Evolutionary conservation across 1,140 invertebrate genomes (phyloP).

Genomic region (Magallana gigas): DNA sequence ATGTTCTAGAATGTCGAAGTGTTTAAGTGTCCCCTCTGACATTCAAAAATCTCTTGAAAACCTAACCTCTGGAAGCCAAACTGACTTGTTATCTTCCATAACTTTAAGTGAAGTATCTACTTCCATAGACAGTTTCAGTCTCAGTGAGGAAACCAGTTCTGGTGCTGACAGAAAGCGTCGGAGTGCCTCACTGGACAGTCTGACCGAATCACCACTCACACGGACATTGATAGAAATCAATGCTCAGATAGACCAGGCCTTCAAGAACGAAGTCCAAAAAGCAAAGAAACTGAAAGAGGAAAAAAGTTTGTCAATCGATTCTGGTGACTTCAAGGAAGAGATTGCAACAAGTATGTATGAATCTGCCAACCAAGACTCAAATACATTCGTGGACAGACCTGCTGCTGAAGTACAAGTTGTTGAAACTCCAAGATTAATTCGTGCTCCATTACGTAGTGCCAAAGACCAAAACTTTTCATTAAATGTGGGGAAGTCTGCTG

Average conservation of each 20-base stretch:
- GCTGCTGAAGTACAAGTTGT: slow-evolving; percentile 62
- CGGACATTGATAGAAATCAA: slow-evolving; percentile 72
- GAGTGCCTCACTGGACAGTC: slow-evolving; percentile 72
- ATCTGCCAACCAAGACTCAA: slow-evolving; percentile 16
- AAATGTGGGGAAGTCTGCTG: slow-evolving; percentile 14
- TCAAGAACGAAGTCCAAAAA: slow-evolving; percentile 64
- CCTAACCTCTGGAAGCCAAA: slow-evolving; percentile 67
- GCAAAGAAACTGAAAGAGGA: slow-evolving; percentile 40
- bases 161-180: slow-evolving; percentile 61
- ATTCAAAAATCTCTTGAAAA: slow-evolving; percentile 75
- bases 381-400: slow-evolving; percentile 61
- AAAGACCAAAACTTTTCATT: slow-evolving; percentile 39
- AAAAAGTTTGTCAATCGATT: slow-evolving; percentile 11
- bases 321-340: neutral
- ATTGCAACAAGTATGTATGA: slow-evolving; percentile 1
- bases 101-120: slow-evolving; percentile 75
- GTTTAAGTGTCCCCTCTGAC: slow-evolving; percentile 75
- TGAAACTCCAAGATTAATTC: slow-evolving; percentile 61
- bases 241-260: slow-evolving; percentile 73
- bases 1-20: slow-evolving; percentile 68
- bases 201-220: slow-evolving; percentile 68
- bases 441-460: slow-evolving; percentile 55
- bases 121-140: slow-evolving; percentile 67
- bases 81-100: slow-evolving; percentile 72
- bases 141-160: slow-evolving; percentile 14